phyloP scores from a whole-genome alignment of 2,797 vertebrate genomes.

The Helarctos malayanus region DNA sequence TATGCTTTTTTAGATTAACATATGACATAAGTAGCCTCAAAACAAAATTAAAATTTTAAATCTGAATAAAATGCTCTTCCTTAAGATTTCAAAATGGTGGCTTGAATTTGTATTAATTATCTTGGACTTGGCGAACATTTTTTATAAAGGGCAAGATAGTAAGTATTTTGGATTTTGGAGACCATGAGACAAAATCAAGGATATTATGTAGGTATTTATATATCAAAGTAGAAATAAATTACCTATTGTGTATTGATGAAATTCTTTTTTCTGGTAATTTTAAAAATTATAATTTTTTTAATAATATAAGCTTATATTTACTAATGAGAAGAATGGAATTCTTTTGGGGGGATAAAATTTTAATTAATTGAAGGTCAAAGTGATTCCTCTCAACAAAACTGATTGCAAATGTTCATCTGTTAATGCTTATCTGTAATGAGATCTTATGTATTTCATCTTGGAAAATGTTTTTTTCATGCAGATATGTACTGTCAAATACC shows the following conservation, averaged over 20 bases:
- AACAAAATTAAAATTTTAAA: background rate
- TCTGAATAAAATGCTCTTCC: background rate
- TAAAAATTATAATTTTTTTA: background rate
- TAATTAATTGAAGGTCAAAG: background rate
- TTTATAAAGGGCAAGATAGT: background rate
- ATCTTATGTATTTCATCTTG: conserved; percentile 16
- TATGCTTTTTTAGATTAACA: background rate
- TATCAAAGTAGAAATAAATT: background rate
- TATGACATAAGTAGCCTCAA: background rate
- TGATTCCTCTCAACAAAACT: background rate
- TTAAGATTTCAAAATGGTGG: conserved; percentile 2
- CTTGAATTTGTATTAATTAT: background rate
- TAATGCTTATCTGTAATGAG: background rate
- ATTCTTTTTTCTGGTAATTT: background rate
- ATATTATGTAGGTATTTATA: background rate
- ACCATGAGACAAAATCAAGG: background rate
- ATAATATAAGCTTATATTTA: background rate
- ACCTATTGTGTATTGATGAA: background rate
- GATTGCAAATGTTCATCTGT: background rate
- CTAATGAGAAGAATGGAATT: background rate
- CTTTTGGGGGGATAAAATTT: background rate
- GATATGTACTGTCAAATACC: background rate
- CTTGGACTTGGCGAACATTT: background rate
- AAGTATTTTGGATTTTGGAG: conserved; percentile 31
- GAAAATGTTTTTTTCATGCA: background rate